phyloP scores from a whole-genome alignment of 1,140 invertebrate species.

The Spodoptera litura region DNA sequence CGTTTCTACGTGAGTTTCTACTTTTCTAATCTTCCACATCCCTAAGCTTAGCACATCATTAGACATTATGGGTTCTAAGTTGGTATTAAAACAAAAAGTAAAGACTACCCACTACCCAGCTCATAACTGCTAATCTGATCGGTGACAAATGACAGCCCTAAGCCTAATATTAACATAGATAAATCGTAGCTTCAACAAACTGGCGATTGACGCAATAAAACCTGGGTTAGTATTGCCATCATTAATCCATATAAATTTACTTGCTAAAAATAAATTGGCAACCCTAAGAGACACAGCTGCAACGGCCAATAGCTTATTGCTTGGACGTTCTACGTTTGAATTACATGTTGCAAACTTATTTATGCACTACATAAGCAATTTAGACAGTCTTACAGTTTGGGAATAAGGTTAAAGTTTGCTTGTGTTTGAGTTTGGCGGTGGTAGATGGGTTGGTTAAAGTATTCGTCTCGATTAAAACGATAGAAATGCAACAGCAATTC shows the following conservation, averaged over 20 bases:
- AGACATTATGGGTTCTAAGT: conserved; percentile 8
- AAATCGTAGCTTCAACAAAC: conserved; percentile 40
- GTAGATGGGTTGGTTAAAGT: conserved; percentile 3
- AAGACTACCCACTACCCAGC: background rate
- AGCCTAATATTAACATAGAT: conserved; percentile 42
- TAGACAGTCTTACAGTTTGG: conserved; percentile 39
- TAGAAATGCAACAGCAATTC: conserved; percentile 67
- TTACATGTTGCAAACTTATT: conserved; percentile 65
- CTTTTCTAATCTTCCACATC: conserved; percentile 7
- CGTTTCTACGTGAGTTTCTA: background rate
- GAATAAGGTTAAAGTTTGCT: conserved; percentile 58
- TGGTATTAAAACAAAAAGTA: conserved; percentile 10
- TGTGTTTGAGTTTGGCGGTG: conserved; percentile 21
- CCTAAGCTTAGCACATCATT: conserved; percentile 9
- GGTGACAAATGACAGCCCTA: conserved; percentile 34
- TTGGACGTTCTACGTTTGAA: conserved; percentile 72
- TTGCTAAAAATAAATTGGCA: conserved; percentile 81
- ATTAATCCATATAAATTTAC: conserved; percentile 76
- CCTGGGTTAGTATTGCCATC: conserved; percentile 59
- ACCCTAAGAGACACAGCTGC: conserved; percentile 81
- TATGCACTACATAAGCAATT: conserved; percentile 34
- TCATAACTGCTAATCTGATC: conserved; percentile 31
- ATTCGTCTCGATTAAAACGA: conserved; percentile 60
- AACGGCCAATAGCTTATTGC: conserved; percentile 79
- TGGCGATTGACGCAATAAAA: conserved; percentile 72